These are phyloP conservation scores for Crambe crambe DNA, from an alignment of 37 sponge, comb jelly and placozoan species.

Conservation along the genomic window DNA sequence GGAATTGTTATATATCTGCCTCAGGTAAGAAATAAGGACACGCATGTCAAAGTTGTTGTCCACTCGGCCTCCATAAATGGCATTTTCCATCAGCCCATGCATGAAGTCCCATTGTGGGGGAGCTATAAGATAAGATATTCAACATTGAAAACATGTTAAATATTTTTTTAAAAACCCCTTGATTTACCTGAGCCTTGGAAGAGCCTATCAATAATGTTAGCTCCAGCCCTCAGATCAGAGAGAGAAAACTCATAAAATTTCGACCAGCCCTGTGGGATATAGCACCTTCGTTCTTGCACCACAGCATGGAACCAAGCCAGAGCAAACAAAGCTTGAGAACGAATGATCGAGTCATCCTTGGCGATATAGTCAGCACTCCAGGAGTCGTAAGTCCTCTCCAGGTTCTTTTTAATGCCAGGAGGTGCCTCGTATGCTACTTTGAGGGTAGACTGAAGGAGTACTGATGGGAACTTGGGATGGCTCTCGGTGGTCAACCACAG, in stretches of 20 bases:
- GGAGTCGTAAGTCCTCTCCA: conserved; percentile 88
- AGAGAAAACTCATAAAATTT: conserved; percentile 96
- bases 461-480: conserved; percentile 88
- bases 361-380: conserved; percentile 87
- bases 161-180: background rate
- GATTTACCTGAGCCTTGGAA: conserved; percentile 42
- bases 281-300: conserved; percentile 92
- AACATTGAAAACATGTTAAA: background rate
- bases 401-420: conserved; percentile 93
- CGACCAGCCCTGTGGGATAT: conserved; percentile 98
- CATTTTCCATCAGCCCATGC: conserved; percentile 96
- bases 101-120: conserved; percentile 86
- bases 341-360: conserved; percentile 44
- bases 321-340: conserved; percentile 88
- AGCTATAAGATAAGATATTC: conserved; percentile 20
- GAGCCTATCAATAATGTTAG: conserved; percentile 84
- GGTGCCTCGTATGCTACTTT: conserved; percentile 92
- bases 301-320: conserved; percentile 99
- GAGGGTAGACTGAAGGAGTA: conserved; percentile 87
- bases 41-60: conserved; percentile 94
- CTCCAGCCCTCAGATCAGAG: conserved; percentile 88
- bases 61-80: conserved; percentile 96
- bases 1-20: conserved; percentile 72
- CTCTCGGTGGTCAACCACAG: conserved; percentile 95
- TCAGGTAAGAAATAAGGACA: conserved; percentile 84